Evolutionary conservation across 2,113 vertebrate species (phyloP), one percentile per base, ranked within the genome.

Genomic region (Antechinus stuartii): DNA sequence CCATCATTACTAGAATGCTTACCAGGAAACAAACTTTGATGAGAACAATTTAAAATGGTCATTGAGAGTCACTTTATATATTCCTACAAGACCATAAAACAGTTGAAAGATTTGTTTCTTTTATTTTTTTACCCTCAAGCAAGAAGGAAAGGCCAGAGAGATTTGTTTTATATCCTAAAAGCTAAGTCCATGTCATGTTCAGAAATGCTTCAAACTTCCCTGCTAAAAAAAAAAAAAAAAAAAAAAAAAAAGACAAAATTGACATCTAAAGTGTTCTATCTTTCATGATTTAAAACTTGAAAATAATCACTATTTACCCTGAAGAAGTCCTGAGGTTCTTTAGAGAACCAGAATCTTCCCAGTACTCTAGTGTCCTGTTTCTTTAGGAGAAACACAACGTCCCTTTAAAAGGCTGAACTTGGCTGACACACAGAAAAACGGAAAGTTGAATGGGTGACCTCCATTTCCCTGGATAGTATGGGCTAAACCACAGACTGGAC

Each of bases 281-380:
- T 90, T 91, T 95, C 96, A 96, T 96, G 91, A 98, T 97, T 96
- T 97, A 97, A 97, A 56, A 93, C 35, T 93, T 96, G 96, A 90
- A 98, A 98, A 96, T 95, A 97, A 96, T 96, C 97, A 96, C 93
- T 98, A 98, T 96, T 93, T 98, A 5, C 68, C 91, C 94, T 90
- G 95, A 98, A 91, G 92, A 94, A 95, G 96, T 91, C 55, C 50
- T 93, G 92, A 2, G 0, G 16, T 25, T 96, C 0, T 95, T 98
- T 94, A 94, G 46, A 96, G 97, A 96, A 93, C 56, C n/a, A 94
- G 84, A 96, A 93, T 94, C 49, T 57, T 95, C 91, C 92, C n/a
- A 97, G 96, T n/a, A 1, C 9, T 97, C 27, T 84, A 89, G 16
- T 96, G 61, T 95, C 55, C 53, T 92, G 96, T 0, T 96, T 89